A percentile compares a stretch with the other conserved stretches of the same genome.
phyloP scores from a whole-genome alignment of 2,888 invertebrate species.

The Bhutanitis thaidina region DNA sequence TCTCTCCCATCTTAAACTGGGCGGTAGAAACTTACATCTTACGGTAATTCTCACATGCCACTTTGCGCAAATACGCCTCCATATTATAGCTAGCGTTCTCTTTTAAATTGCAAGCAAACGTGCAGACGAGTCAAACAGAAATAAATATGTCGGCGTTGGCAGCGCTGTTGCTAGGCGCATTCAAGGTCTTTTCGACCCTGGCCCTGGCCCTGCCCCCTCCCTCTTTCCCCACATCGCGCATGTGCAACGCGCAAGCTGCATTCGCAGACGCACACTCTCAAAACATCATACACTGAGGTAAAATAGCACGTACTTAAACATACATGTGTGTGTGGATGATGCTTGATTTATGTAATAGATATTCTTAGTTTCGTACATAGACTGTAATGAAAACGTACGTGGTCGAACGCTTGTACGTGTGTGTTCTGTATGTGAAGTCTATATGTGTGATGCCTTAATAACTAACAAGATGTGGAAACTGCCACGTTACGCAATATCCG shows the following conservation, averaged over 20 bases:
- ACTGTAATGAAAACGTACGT: slow-evolving; percentile 9
- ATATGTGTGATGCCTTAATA: slow-evolving; percentile 36
- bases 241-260: slow-evolving; percentile 60
- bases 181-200: slow-evolving; percentile 71
- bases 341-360: slow-evolving; percentile 28
- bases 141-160: slow-evolving; percentile 57
- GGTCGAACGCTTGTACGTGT: slow-evolving; percentile 15
- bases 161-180: slow-evolving; percentile 71
- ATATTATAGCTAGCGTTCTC: slow-evolving; percentile 62
- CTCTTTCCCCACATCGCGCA: slow-evolving; percentile 42
- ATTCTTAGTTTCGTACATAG: slow-evolving; percentile 22
- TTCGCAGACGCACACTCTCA: slow-evolving; percentile 44
- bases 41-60: slow-evolving; percentile 25
- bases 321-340: slow-evolving; percentile 20
- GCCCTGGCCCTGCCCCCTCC: slow-evolving; percentile 46
- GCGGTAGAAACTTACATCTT: slow-evolving; percentile 18
- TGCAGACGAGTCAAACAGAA: slow-evolving; percentile 68
- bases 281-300: slow-evolving; percentile 29
- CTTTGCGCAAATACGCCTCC: slow-evolving; percentile 46
- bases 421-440: slow-evolving; percentile 25
- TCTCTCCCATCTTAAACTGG: slow-evolving; percentile 17
- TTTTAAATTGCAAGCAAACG: slow-evolving; percentile 62
- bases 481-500: slow-evolving; percentile 48
- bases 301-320: slow-evolving; percentile 14
- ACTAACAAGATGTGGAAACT: slow-evolving; percentile 55